Evolutionary conservation across 1,140 invertebrate genomes (phyloP), one percentile per base, ranked within the genome.

Genomic region (Vanessa tameamea): DNA sequence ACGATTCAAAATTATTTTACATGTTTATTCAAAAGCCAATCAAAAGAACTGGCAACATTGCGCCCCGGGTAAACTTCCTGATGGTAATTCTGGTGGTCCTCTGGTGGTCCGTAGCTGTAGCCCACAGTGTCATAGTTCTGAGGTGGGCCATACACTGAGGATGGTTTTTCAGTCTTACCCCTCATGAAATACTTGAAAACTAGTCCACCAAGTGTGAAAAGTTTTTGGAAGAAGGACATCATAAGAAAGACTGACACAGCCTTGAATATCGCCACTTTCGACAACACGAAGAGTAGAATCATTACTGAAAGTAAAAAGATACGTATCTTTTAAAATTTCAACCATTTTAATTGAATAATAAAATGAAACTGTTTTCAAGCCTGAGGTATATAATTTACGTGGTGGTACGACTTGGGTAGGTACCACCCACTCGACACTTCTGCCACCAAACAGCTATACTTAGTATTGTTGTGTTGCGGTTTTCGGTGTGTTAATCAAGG

Each of bases 261-360:
- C 67, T 92, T 92, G 68, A 90, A 80, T 2, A 90, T 82, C 13
- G 85, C 87, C n/a, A 92, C 82, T 70, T 92, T 92, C 20, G 90
- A 86, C 37, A 92, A 76, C 2, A 85, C 78, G 64, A 90, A 81
- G 5, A 92, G 74, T 0, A 89, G 79, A 5, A 90, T 83, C 79
- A 92, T 79, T 9, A 82, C 90, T 92, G 87, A 43, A 43, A 78
- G 87, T 31, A 31, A 78, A 83, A 78, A 75, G 50, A 20, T 14
- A 47, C 5, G 11, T 69, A 61, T 69, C 23, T 2, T 7, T 68
- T 68, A 31, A 37, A 55, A 20, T 16, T 47, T 5, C 15, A 67
- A 15, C 2, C 6, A 31, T 31, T 31, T 31, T 31, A 31, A 6
- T 31, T 31, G 26, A 31, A 31, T 31, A 31, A 31, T 31, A 31